phyloP scores from a whole-genome alignment of 2,888 invertebrate species.

The Hemaris fuciformis region DNA sequence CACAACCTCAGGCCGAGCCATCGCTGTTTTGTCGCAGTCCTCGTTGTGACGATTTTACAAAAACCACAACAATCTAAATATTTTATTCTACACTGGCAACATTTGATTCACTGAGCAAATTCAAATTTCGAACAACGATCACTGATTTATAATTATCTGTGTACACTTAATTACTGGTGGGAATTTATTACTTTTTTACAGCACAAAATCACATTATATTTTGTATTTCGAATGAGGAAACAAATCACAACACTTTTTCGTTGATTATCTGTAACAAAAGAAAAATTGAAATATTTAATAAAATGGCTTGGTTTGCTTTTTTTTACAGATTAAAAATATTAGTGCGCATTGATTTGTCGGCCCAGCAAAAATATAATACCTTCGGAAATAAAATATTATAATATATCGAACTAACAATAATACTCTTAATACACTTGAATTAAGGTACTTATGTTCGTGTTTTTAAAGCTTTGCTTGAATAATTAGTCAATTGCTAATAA shows the following conservation, averaged over 20 bases:
- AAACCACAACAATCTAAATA: neutral
- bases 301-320: neutral
- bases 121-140: neutral
- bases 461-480: too few species aligned
- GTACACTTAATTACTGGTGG: neutral
- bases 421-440: too few species aligned
- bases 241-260: neutral
- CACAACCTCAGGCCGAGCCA: slow-evolving; percentile 81
- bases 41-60: slow-evolving; percentile 50
- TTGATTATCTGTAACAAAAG: neutral
- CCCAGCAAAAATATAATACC: too few species aligned
- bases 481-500: too few species aligned
- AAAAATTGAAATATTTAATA: neutral
- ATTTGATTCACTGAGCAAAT: neutral
- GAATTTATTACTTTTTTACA: too few species aligned
- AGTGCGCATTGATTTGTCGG: too few species aligned
- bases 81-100: neutral
- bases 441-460: too few species aligned
- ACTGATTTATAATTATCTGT: slow-evolving; percentile 1
- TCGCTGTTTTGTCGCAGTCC: slow-evolving; percentile 70
- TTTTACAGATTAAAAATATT: too few species aligned
- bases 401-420: too few species aligned
- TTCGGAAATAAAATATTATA: too few species aligned
- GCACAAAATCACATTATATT: neutral
- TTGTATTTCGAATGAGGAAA: neutral